Base-by-base conservation (phyloP, 2,888 invertebrate species). In the Amblyjoppa proteus region DNA sequence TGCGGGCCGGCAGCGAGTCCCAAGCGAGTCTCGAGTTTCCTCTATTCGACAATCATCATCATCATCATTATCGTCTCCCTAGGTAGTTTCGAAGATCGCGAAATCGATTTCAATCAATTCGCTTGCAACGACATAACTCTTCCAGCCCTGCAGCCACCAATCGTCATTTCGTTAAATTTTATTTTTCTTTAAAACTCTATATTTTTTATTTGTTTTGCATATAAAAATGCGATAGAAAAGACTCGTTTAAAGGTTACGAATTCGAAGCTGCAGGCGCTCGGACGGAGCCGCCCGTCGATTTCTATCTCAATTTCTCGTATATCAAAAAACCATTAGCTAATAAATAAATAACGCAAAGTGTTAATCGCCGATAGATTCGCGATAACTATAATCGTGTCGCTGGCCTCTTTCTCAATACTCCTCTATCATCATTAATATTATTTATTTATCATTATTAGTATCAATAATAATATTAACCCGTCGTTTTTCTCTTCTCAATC, bases 331-430 rank as follows among this genome's bases (percentile, higher is more conserved):
- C 66, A 69, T 74, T 81, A 87, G 88, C 89, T 92, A 92, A 92
- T 88, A 90, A 93, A 93, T 92, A 92, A 92, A 92, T 92, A 93
- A 93, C 92, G 90, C 89, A 91, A 91, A 90, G 91, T 90, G 90
- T 91, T 91, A 87, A 82, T 84, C 70, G 76, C 61, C 73, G 61
- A 78, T 89, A 89, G 88, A 90, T 90, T 90, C 89, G 85, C 85
- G 87, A 89, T 89, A 85, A 58, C 88, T 85, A 34, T 34, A 89
- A 88, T 88, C 84, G 76, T 81, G 61, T 58, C 68, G 78, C 76
- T 82, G 78, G 76, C 76, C 81, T 76, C 75, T 78, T 78, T 84
- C 68, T 70, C 58, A 71, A 69, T 31, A 13, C 34, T 75, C 66
- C 45, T 78, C 84, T 45, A 64, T 70, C 58, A 61, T 87, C 73